Base-by-base conservation (phyloP, 2,888 invertebrate species). In the Cataglyphis albicans region DNA sequence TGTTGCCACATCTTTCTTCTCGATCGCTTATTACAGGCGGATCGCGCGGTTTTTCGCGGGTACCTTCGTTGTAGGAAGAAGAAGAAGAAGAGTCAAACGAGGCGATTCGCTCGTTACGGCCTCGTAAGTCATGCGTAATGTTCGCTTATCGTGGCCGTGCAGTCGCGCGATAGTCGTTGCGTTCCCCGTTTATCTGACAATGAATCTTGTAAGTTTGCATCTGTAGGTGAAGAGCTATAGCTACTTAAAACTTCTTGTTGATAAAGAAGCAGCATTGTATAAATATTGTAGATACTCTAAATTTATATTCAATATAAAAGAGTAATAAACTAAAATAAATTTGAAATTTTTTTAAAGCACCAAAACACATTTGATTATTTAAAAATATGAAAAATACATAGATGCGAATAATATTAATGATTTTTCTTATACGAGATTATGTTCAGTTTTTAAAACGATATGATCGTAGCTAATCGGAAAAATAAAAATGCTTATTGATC, bases 21-120 rank as follows among this genome's bases (percentile, higher is more conserved):
- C 82, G 73, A 86, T 87, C 88, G 86, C 76, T 84, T 82, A 86
- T 89, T 83, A 84, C 81, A 73, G 81, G 83, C 70, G 76, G 83
- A 85, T 84, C 67, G 84, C 70, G 76, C 29, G 29, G 15, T 67
- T 85, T 83, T 83, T 85, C 84, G 85, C 72, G 55, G 82, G 35
- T 82, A 83, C 21, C 10, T 89, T 89, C 84, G 89, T 89, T n/a
- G n/a, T 89, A 88, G 86, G 85, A 83, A 85, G 87, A 82, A 86
- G 85, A 82, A 86, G 85, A 25, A 25, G 25, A 83, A 83, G 61
- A 68, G 57, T 83, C 75, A 82, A 59, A 88, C 74, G 83, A 83
- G 85, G 82, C 82, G 68, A 63, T 65, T 68, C 67, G 59, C 74
- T 82, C 65, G 84, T 87, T 74, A 85, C 81, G 74, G 72, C 78